Base-by-base conservation (phyloP, 2,888 invertebrate species). In the Drepana falcataria region DNA sequence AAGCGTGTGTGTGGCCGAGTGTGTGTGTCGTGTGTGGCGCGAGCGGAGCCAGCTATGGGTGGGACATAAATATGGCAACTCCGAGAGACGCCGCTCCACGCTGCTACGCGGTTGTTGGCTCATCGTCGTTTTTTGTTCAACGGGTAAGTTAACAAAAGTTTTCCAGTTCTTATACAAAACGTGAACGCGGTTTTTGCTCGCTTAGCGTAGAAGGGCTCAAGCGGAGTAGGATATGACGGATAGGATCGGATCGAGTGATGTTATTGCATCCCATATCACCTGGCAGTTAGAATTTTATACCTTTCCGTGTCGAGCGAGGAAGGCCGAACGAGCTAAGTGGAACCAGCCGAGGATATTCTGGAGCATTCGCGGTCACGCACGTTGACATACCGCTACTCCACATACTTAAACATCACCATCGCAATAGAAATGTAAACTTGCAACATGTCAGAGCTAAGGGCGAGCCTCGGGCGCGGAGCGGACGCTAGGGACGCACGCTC, bases 211-310 rank as follows among this genome's bases (percentile, higher is more conserved):
- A 81, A 78, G 73, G 83, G 73, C 78, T 78, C 81, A 73, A 64
- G 75, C 79, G 79, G 80, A 77, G 78, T 73, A 66, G 83, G 83
- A 83, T 68, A 78, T 82, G 78, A 81, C 71, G 83, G 87, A 73
- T 74, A 75, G 87, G 87, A 82, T 65, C 70, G 83, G 86, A 77
- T 76, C 76, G 76, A 85, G 83, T 87, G 83, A 85, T 80, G 73
- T 84, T 80, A 74, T 85, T 85, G 90, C 90, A 91, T 91, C 90
- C 90, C 90, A 91, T 91, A 91, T 91, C 90, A 91, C 90, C 89
- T 88, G 88, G 87, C 90, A 82, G 80, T 86, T 84, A 75, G 44
- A 87, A 91, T 91, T 91, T 91, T 91, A 91, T 91, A 91, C 90
- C 90, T 91, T 90, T 91, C 90, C 90, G 87, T 87, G 88, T 83